Evolutionary conservation across 2,888 invertebrate genomes (phyloP), one percentile per base, ranked within the genome.

Genomic region (Nomada hirtipes): DNA sequence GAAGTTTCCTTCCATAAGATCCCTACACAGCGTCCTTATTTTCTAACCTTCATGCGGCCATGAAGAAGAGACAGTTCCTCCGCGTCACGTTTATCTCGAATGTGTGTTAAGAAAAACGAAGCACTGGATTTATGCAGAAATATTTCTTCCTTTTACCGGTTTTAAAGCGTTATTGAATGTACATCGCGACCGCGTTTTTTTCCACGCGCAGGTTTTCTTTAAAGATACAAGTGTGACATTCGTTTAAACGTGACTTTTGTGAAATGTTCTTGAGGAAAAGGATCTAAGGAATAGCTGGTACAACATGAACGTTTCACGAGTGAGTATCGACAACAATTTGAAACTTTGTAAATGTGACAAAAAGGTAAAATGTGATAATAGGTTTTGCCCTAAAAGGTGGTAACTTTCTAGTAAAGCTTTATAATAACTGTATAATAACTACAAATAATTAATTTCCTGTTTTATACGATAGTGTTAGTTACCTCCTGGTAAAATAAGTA

Each of bases 281-380:
- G 50, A 74, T 55, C 61, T 82, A 78, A 88, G 29, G 11, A 50
- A 42, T 29, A 68, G n/a, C 44, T 26, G 52, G 60, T 79, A 83
- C 85, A 91, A 91, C 79, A 93, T 92, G 93, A 91, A 91, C 83
- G 65, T 88, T 85, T 91, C 90, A 89, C 86, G 89, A 88, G 93
- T 93, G 85, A 92, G 93, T 91, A 86, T n/a, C 11, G 29, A 10
- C 10, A 23, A 9, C 7, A 44, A 20, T 53, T 57, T 50, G 0
- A 11, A 59, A 44, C 7, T 10, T 29, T 18, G 0, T 1, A 13
- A 42, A 29, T 69, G 23, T n/a, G 10, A 53, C 11, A 42, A 29
- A 53, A 13, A n/a, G 13, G 0, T 20, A 36, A 15, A 29, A 7
- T 9, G 36, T 36, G 36, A 36, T 36, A 36, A 36, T 36, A 36